Evolutionary conservation across 2,888 invertebrate species (phyloP).

Genomic region (Colletes collaris): DNA sequence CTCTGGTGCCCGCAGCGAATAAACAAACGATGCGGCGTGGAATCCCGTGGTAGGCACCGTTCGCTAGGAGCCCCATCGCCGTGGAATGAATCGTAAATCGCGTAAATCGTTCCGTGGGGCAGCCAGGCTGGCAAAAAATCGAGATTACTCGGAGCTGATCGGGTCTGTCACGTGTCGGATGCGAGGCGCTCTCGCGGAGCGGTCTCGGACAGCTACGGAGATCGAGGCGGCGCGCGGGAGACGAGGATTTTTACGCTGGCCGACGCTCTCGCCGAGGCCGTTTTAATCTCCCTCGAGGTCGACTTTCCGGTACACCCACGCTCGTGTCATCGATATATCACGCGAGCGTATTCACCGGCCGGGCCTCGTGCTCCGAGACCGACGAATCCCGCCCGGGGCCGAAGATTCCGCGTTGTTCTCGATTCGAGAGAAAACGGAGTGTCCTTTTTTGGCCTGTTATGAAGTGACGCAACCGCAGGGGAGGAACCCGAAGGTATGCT

Average conservation of each 20-base stretch:
- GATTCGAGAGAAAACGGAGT: constrained; percentile 67
- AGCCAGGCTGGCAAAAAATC: constrained; percentile 10
- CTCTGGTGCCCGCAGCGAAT: too few relatives aligned
- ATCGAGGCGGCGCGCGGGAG: constrained; percentile 32
- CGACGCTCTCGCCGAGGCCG: constrained; percentile 48
- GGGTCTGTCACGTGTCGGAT: constrained; percentile 56
- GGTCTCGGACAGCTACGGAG: constrained; percentile 40
- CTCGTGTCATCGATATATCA: constrained; percentile 72
- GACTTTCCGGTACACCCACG: constrained; percentile 70
- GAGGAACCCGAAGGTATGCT: not conserved
- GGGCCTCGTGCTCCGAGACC: constrained; percentile 17
- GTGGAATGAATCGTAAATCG: constrained; percentile 22
- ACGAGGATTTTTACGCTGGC: constrained; percentile 12
- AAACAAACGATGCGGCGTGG: too few relatives aligned
- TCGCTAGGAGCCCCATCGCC: not conserved
- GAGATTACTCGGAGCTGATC: constrained; percentile 54
- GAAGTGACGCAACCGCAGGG: constrained; percentile 34
- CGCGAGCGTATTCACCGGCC: constrained; percentile 35
- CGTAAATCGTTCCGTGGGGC: constrained; percentile 4
- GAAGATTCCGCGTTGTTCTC: constrained; percentile 70
- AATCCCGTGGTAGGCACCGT: not conserved
- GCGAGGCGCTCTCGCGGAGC: constrained; percentile 29
- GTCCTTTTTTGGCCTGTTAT: constrained; percentile 65
- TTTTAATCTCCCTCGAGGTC: constrained; percentile 67
- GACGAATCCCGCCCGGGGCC: constrained; percentile 65